Conservation (phyloP, 2,113 vertebrate species). For the Channa maculata region DNA sequence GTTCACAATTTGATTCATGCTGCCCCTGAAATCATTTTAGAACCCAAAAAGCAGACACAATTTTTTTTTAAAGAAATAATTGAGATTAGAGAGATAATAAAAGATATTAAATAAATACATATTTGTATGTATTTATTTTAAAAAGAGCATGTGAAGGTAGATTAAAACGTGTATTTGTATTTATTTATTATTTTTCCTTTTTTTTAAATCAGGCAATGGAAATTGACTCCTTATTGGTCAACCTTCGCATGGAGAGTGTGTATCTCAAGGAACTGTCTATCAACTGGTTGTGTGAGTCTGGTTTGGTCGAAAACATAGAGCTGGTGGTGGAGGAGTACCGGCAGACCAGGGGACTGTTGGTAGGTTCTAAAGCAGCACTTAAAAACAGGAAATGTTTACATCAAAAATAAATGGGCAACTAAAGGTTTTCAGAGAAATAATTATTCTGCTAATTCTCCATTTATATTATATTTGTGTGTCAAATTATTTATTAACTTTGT, state of each 20-base stretch:
- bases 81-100: no score
- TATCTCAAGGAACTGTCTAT: slow-evolving; percentile 86
- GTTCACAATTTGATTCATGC: no score
- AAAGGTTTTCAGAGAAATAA: neutral
- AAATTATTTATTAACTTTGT: neutral
- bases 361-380: slow-evolving; percentile 62
- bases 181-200: neutral
- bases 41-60: no score
- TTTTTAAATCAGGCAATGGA: slow-evolving; percentile 81
- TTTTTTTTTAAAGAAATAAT: no score
- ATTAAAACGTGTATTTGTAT: no score
- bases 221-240: slow-evolving; percentile 86
- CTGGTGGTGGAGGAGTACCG: slow-evolving; percentile 88
- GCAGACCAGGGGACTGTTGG: slow-evolving; percentile 85
- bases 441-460: no score
- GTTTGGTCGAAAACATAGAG: slow-evolving; percentile 89
- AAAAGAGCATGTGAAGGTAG: no score
- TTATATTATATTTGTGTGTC: neutral
- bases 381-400: neutral
- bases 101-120: no score
- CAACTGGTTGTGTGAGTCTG: slow-evolving; percentile 86
- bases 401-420: neutral
- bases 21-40: no score
- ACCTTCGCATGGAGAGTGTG: slow-evolving; percentile 84
- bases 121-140: no score